A percentile compares a stretch with the other conserved stretches of the same genome.
Conservation (phyloP, 2,797 vertebrate genomes). For the Pteropus rufus region DNA sequence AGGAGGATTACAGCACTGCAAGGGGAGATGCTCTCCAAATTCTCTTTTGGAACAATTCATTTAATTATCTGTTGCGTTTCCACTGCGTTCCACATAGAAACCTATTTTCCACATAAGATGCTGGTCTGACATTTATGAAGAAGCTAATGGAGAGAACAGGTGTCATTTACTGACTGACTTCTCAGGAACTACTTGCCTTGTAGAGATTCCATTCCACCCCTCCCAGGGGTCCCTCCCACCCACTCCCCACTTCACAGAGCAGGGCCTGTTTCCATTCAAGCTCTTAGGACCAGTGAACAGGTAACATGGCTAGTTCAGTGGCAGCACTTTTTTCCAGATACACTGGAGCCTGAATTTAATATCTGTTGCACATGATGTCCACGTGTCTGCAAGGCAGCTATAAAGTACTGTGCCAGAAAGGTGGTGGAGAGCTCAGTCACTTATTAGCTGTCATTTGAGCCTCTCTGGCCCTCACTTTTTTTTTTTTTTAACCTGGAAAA, state of each 20-base stretch:
- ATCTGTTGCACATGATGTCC: background rate
- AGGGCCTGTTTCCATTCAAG: background rate
- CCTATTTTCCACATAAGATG: background rate
- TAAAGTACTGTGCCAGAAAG: no score
- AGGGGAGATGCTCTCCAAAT: background rate
- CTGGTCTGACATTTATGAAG: background rate
- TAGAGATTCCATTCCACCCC: background rate
- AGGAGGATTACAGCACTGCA: background rate
- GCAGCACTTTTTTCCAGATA: background rate
- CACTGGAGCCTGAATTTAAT: background rate
- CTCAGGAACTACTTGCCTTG: background rate
- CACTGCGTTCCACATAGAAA: background rate
- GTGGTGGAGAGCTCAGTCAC: background rate
- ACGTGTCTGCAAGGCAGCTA: background rate
- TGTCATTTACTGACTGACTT: background rate
- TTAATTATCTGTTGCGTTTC: background rate
- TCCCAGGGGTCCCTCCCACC: accelerated
- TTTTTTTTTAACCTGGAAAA: background rate
- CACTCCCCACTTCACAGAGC: background rate
- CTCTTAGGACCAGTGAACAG: no score
- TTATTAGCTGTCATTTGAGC: background rate
- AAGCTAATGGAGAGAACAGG: background rate
- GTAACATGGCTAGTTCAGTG: background rate
- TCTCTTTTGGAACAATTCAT: background rate
- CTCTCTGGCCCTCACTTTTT: background rate